Conservation (phyloP, 2,113 vertebrate genomes). For the Ailurus styani region DNA sequence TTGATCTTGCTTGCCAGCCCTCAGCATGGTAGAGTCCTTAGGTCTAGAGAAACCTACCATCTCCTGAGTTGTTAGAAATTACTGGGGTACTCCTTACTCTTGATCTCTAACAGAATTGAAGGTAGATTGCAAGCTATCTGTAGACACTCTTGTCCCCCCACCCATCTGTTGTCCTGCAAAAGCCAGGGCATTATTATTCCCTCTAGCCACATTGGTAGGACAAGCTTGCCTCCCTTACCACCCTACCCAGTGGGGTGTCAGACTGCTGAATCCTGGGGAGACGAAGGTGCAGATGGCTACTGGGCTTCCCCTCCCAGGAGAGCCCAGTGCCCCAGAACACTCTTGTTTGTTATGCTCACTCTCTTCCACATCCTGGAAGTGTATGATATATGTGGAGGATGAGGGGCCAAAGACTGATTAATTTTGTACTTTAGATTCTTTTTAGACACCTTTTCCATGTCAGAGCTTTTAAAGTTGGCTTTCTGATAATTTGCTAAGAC, state of each 20-base stretch:
- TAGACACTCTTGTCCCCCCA: too few relatives aligned
- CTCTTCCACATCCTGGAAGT: background rate
- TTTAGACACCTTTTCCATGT: background rate
- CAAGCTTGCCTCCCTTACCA: background rate
- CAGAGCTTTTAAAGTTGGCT: background rate
- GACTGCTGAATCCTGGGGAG: background rate
- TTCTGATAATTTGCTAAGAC: background rate
- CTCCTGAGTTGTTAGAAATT: background rate
- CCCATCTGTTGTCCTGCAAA: background rate
- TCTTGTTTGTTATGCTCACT: background rate
- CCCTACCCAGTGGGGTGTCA: background rate
- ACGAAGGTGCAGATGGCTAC: fast-evolving
- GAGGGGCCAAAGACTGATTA: background rate
- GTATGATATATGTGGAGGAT: background rate
- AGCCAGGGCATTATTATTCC: too few relatives aligned
- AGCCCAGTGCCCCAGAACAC: background rate
- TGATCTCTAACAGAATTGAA: background rate
- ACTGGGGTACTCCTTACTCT: background rate
- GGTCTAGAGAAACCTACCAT: fast-evolving
- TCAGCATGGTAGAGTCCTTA: too few relatives aligned
- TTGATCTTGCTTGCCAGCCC: background rate
- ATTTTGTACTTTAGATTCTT: background rate
- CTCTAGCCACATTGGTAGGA: background rate
- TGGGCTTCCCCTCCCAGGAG: background rate
- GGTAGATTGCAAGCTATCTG: background rate